Percentiles rank a stretch among this genome's conserved stretches.
These are phyloP conservation scores for Burhinus oedicnemus DNA, from an alignment of 2,113 vertebrate species.

Conservation along the genomic window DNA sequence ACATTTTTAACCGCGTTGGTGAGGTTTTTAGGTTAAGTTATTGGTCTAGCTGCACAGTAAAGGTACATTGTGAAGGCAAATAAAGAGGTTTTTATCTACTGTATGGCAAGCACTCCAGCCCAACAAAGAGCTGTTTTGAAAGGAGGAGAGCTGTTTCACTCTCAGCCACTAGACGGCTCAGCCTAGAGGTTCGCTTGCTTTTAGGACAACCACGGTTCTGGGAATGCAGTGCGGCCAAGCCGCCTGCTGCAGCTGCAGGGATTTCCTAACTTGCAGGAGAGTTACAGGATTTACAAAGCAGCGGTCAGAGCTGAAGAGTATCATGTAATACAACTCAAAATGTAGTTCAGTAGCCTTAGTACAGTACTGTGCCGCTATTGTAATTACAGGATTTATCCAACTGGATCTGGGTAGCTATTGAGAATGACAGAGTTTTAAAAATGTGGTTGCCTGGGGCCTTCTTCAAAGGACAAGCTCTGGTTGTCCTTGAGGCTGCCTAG, in stretches of 20 bases:
- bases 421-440: background rate
- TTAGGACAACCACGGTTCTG: background rate
- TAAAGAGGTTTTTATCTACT: background rate
- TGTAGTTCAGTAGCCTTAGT: background rate
- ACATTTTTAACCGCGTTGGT: background rate
- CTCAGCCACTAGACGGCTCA: background rate
- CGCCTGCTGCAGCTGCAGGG: background rate
- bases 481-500: background rate
- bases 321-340: background rate
- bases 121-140: background rate
- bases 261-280: background rate
- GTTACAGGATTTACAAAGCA: background rate
- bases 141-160: background rate
- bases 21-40: background rate
- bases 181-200: background rate
- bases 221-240: background rate
- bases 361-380: background rate
- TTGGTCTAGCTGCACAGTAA: background rate
- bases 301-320: background rate
- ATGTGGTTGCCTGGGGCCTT: background rate
- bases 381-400: background rate
- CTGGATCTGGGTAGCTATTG: background rate
- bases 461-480: background rate
- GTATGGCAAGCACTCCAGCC: background rate
- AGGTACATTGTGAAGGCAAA: background rate